Evolutionary conservation across 2,797 vertebrate species (phyloP).

Genomic region (Crocidura indochinensis): DNA sequence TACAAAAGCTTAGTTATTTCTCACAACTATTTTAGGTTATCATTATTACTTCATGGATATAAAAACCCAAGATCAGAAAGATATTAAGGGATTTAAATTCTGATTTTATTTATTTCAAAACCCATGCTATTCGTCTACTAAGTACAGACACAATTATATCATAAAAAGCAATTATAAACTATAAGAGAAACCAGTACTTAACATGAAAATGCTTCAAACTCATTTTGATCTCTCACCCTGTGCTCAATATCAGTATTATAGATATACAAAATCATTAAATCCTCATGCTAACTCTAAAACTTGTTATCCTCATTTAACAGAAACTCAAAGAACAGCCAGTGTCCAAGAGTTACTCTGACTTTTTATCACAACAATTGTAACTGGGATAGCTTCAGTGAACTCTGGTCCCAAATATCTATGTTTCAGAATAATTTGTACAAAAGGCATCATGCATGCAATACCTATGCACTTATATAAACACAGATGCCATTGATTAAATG

Average conservation of each 20-base stretch:
- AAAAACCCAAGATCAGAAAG: conserved; percentile 41
- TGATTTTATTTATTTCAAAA: not conserved
- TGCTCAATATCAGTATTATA: not conserved
- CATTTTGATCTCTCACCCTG: not conserved
- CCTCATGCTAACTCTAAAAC: not conserved
- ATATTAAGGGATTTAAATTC: conserved; percentile 9
- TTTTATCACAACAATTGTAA: not conserved
- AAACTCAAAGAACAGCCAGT: not conserved
- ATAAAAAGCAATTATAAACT: not conserved
- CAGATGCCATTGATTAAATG: not conserved
- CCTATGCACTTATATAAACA: not conserved
- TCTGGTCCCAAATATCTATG: not conserved
- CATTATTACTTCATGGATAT: not conserved
- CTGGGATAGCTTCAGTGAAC: not conserved
- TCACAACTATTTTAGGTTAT: not conserved
- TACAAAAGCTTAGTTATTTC: conserved; percentile 20
- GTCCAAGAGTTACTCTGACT: not conserved
- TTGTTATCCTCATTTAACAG: not conserved
- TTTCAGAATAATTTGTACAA: not conserved
- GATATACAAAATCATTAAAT: not conserved
- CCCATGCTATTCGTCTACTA: not conserved
- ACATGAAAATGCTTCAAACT: not conserved
- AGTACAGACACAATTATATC: conserved; percentile 1
- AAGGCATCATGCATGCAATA: not conserved
- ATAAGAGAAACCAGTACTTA: not conserved